Evolutionary conservation across 2,888 invertebrate genomes (phyloP), one percentile per base, ranked within the genome.

Genomic region (Zaprionus bogoriensis): DNA sequence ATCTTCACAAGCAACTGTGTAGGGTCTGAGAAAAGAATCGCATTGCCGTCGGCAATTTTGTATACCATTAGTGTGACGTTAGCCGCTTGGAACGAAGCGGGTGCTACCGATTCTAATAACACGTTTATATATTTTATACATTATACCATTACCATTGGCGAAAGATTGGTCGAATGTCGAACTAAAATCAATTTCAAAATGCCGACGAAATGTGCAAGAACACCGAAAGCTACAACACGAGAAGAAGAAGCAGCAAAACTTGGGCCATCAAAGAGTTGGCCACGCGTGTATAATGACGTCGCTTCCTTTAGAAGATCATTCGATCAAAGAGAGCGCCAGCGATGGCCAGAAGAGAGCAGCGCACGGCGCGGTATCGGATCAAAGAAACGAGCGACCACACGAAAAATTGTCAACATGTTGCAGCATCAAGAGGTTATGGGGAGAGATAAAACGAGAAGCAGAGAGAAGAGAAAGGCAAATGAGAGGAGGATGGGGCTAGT

Each of bases 211-310:
- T 59, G 61, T 42, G 47, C 62, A 60, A 45, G 47, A 38, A 27
- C 27, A 51, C 20, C 6, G 32, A 51, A 10, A 54, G 53, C 27
- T 52, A 42, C 41, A 39, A 51, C 38, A 6, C 5, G 6, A 45
- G 25, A 4, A 7, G 28, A n/a, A 53, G 50, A 52, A 12, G 41
- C 27, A 39, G 41, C 32, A 50, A 44, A 47, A 38, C 36, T 55
- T 39, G 39, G 61, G 60, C 46, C 54, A 67, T 72, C 74, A 83
- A 74, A 74, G 74, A 84, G 81, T 77, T 87, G 87, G 87, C 87
- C 86, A 86, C 86, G 86, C 88, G 86, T 88, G 70, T 77, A 87
- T 87, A 87, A 88, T 86, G 76, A 80, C 50, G 88, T 78, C 86
- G 87, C 85, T 88, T 68, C 79, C 68, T 76, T 78, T 76, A 73